These are phyloP conservation scores for Capitella teleta DNA, from an alignment of 1,140 invertebrate species.

Conservation along the genomic window DNA sequence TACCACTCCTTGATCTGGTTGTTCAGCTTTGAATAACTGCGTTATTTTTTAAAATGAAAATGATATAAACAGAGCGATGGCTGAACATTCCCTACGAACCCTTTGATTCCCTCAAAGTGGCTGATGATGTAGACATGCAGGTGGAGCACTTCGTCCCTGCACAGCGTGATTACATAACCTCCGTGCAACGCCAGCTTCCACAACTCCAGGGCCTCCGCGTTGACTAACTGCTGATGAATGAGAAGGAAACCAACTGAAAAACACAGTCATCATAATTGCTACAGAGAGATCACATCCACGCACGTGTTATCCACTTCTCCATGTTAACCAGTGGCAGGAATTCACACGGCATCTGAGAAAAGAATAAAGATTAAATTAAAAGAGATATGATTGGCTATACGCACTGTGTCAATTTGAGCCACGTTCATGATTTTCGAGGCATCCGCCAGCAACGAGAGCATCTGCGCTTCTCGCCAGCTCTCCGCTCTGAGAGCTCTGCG, in stretches of 20 bases:
- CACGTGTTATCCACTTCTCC: not conserved
- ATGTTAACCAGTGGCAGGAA: conserved; percentile 68
- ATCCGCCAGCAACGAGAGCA: conserved; percentile 84
- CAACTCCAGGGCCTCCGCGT: conserved; percentile 57
- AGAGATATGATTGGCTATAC: not conserved
- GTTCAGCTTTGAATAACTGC: conserved; percentile 69
- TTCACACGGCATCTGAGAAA: conserved; percentile 75
- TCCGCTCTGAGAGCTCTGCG: conserved; percentile 84
- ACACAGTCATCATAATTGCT: not conserved
- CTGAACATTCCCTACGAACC: conserved; percentile 44
- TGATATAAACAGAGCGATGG: not conserved
- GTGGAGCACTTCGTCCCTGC: conserved; percentile 92
- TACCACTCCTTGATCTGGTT: conserved; percentile 91
- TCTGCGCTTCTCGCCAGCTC: conserved; percentile 82
- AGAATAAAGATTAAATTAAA: not conserved
- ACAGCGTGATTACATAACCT: conserved; percentile 85
- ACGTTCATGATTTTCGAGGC: conserved; percentile 83
- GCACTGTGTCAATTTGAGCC: conserved; percentile 74
- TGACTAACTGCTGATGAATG: conserved; percentile 70
- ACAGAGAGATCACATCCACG: not conserved
- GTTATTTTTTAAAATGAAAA: not conserved
- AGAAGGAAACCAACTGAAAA: conserved; percentile 72
- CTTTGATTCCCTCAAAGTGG: conserved; percentile 92
- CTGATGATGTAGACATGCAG: conserved; percentile 86
- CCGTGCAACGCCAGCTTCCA: conserved; percentile 85